Evolutionary conservation across 2,113 vertebrate genomes (phyloP), one percentile per base, ranked within the genome.

Genomic region (Cariama cristata): DNA sequence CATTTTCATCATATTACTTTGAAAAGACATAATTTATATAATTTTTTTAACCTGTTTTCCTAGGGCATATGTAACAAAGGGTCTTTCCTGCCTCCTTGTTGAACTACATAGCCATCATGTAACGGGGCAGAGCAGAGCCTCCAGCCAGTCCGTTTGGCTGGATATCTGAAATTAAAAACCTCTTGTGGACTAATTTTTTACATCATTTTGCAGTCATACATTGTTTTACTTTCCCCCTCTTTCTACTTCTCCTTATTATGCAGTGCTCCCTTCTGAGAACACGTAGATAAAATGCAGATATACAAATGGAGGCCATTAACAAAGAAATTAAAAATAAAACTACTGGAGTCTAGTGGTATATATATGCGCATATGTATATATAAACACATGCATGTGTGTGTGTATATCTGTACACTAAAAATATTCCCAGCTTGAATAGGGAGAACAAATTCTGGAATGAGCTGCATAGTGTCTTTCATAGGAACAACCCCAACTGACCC

Each of bases 81-180:
- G 14, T 14, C 79, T 79, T 91, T 91, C 56, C 52, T 72, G 22
- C 13, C 44, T 81, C 27, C 73, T 94, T 1, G 3, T 33, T 87
- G 49, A 91, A 84, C 64, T 91, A 90, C 1, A 2, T 24, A 82
- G 44, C 23, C 89, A 35, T 68, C 49, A 35, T 26, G 18, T 67
- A 60, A 40, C 32, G 30, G 49, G 49, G 27, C 66, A 93, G 63
- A 84, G 42, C 19, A 84, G 13, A 84, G 8, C 62, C 68, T 94
- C 32, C 32, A 86, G 45, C 15, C 63, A 71, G 28, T 26, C 56
- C 42, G 16, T 67, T 93, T 4, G 4, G 4, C 68, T 80, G 60
- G 24, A n/a, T 75, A 87, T 53, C 40, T 72, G 52, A 94, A 94
- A 85, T 85, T 50, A 68, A 91, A 95, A 93, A 77, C 23, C 30